Evolutionary conservation across 30 jellyfish, hydroid and myxozoan species (phyloP).

Genomic region (Sanderia malayensis): DNA sequence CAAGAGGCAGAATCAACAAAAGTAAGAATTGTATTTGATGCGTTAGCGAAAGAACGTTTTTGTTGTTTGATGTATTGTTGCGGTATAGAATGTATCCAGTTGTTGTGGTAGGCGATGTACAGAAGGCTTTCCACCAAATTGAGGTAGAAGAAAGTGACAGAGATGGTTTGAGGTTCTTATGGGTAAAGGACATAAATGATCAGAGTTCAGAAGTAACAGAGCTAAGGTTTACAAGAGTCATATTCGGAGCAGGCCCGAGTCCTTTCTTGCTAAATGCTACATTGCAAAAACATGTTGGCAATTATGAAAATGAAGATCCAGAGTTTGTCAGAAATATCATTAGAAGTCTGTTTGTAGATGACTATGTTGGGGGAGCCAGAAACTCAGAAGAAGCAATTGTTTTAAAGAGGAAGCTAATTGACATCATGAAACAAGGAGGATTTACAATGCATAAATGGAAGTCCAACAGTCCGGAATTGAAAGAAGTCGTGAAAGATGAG

Average conservation of each 20-base stretch:
- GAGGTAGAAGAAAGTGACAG: background rate
- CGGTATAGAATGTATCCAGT: conserved; percentile 7
- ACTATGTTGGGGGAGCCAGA: background rate
- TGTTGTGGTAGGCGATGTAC: conserved; percentile 19
- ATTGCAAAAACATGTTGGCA: background rate
- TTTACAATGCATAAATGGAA: background rate
- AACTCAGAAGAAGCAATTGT: background rate
- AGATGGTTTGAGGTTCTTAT: conserved; percentile 11
- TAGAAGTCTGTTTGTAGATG: background rate
- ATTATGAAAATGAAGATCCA: background rate
- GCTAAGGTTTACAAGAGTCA: background rate
- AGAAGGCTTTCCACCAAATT: no score
- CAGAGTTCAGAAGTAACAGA: background rate
- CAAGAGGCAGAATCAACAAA: conserved; percentile 22
- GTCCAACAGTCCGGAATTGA: background rate
- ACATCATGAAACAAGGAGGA: background rate
- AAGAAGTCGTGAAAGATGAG: background rate
- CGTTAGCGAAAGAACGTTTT: conserved; percentile 6
- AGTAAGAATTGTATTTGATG: conserved; percentile 41
- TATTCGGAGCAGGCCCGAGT: background rate
- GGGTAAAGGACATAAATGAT: conserved; percentile 5
- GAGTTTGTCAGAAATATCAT: background rate
- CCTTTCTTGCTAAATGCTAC: background rate
- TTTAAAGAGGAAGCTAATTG: background rate
- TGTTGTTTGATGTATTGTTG: conserved; percentile 16